A percentile compares a stretch with the other conserved stretches of the same genome.
These are phyloP conservation scores for Pipa parva DNA, from an alignment of 2,113 vertebrate species.

Conservation along the genomic window DNA sequence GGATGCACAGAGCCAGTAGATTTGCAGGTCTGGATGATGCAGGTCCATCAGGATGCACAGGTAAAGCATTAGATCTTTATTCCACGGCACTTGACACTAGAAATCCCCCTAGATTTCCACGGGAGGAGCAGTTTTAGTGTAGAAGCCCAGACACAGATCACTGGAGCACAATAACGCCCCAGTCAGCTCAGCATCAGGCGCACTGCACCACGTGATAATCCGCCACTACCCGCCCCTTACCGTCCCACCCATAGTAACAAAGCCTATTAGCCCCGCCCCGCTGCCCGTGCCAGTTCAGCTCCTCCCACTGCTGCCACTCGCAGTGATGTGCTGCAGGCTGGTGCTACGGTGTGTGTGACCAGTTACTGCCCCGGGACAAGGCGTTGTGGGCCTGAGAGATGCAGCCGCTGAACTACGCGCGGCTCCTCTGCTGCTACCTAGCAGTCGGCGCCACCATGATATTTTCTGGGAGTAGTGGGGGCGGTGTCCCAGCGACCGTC, in stretches of 20 bases:
- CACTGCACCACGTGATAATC: too few species aligned
- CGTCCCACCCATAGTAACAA: too few species aligned
- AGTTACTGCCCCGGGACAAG: background rate
- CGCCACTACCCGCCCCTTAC: too few species aligned
- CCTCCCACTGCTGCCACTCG: background rate
- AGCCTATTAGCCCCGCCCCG: too few species aligned
- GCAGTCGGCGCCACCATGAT: background rate
- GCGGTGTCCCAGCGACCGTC: conserved; percentile 11
- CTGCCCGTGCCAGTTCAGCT: background rate
- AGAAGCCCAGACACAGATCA: background rate
- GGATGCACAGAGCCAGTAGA: too few species aligned
- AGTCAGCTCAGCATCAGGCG: background rate
- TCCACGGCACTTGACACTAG: too few species aligned
- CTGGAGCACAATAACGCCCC: too few species aligned
- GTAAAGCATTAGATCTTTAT: too few species aligned
- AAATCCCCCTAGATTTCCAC: too few species aligned
- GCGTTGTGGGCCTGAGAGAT: background rate
- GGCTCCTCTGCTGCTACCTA: background rate
- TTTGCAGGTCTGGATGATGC: too few species aligned
- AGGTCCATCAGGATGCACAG: too few species aligned
- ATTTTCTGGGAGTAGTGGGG: background rate
- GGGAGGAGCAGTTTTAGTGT: background rate
- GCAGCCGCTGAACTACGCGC: background rate
- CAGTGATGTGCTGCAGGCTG: background rate
- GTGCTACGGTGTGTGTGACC: background rate